Percentiles rank a stretch among this genome's conserved stretches.
Conservation (phyloP, 2,113 vertebrate genomes). For the Alouatta palliata region DNA sequence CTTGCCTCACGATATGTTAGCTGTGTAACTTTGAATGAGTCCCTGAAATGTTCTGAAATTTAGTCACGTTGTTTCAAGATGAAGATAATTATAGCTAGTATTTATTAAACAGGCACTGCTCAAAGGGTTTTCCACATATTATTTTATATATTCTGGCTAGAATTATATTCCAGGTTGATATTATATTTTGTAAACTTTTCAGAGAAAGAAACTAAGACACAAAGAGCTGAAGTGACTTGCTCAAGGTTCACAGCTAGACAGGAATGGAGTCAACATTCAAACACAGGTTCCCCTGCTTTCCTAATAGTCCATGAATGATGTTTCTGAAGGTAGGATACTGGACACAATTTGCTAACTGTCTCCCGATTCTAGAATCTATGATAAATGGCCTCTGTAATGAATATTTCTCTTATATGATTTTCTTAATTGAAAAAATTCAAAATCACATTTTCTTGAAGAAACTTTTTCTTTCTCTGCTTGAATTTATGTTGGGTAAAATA, state of each 20-base stretch:
- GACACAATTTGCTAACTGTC: background rate
- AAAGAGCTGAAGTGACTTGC: background rate
- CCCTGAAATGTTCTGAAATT: slow-evolving; percentile 7
- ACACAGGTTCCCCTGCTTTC: background rate
- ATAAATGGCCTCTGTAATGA: background rate
- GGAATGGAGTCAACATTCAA: background rate
- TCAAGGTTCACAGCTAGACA: background rate
- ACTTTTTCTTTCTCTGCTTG: background rate
- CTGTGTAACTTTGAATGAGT: background rate
- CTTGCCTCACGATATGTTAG: background rate
- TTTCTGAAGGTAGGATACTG: background rate
- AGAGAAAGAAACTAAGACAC: background rate
- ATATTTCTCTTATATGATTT: background rate
- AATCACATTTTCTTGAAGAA: background rate
- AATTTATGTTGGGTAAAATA: background rate
- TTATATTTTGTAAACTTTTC: slow-evolving; percentile 11
- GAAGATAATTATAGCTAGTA: background rate
- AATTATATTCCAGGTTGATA: background rate
- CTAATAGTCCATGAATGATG: background rate
- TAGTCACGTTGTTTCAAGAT: background rate
- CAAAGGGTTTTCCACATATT: background rate
- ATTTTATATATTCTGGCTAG: background rate
- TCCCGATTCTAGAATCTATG: background rate
- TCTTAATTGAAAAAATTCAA: background rate
- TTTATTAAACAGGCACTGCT: background rate